These are phyloP conservation scores for Neodon shergylaensis DNA, from an alignment of 2,113 vertebrate genomes.

Conservation along the genomic window DNA sequence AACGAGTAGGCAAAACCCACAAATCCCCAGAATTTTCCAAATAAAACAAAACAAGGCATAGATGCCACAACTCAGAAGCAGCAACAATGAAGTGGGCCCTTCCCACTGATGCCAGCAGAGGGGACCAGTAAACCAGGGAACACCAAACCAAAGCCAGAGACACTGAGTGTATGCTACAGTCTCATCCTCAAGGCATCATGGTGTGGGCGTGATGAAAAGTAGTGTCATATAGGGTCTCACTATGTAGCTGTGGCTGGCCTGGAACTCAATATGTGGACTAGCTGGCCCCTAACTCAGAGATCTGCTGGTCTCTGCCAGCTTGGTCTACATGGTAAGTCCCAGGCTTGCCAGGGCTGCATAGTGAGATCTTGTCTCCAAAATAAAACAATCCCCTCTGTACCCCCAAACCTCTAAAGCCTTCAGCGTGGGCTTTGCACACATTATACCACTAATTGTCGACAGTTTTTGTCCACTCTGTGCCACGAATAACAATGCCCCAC, in stretches of 20 bases:
- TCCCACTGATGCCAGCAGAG: not conserved
- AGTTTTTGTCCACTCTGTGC: not conserved
- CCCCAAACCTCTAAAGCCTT: not conserved
- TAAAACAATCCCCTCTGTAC: not conserved
- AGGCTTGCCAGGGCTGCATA: not conserved
- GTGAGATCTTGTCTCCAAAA: not conserved
- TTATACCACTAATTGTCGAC: not conserved
- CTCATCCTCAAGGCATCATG: not conserved
- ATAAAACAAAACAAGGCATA: not conserved
- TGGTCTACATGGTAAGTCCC: not conserved
- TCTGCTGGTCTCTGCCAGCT: not conserved
- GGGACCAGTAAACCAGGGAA: not conserved
- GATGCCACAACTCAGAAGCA: not conserved
- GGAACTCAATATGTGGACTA: not conserved
- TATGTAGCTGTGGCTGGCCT: not conserved
- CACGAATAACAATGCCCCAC: not conserved
- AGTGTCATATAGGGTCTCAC: not conserved
- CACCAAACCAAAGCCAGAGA: not conserved
- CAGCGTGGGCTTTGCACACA: slow-evolving; percentile 29
- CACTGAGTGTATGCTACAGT: not conserved
- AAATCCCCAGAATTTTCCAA: slow-evolving; percentile 7
- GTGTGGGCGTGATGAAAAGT: not conserved
- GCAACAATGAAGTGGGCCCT: not conserved
- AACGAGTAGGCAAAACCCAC: slow-evolving; percentile 21
- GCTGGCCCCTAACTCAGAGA: not conserved